Conservation (phyloP, 2,113 vertebrate species). For the Herpailurus yagouaroundi region DNA sequence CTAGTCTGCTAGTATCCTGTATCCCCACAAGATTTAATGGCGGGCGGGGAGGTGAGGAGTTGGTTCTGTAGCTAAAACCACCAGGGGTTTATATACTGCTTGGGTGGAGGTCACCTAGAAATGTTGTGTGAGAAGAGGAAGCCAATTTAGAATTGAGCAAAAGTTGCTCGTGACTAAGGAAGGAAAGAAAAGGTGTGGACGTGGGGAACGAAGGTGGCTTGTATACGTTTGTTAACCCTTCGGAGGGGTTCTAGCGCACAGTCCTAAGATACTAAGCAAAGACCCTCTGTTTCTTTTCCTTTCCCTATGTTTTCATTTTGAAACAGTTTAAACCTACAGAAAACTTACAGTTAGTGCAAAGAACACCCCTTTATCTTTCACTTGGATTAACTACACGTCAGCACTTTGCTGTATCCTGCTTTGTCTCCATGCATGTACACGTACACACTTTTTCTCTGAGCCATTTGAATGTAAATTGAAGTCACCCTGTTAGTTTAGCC, state of each 20-base stretch:
- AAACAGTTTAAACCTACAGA: neutral
- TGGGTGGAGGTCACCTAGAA: neutral
- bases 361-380: neutral
- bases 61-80: neutral
- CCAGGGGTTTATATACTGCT: neutral
- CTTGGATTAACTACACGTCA: neutral
- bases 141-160: neutral
- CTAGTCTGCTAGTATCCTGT: neutral
- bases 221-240: neutral
- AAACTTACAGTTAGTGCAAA: neutral
- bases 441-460: neutral
- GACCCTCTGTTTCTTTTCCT: neutral
- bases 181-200: neutral
- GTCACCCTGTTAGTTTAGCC: neutral
- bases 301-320: neutral
- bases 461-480: neutral
- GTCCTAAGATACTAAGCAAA: neutral
- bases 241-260: neutral
- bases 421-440: neutral
- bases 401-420: neutral
- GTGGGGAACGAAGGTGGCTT: neutral
- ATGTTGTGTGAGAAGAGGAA: neutral
- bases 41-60: neutral
- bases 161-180: neutral
- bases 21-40: neutral